Conservation (phyloP, 2,113 vertebrate genomes). For the Pithys albifrons region DNA sequence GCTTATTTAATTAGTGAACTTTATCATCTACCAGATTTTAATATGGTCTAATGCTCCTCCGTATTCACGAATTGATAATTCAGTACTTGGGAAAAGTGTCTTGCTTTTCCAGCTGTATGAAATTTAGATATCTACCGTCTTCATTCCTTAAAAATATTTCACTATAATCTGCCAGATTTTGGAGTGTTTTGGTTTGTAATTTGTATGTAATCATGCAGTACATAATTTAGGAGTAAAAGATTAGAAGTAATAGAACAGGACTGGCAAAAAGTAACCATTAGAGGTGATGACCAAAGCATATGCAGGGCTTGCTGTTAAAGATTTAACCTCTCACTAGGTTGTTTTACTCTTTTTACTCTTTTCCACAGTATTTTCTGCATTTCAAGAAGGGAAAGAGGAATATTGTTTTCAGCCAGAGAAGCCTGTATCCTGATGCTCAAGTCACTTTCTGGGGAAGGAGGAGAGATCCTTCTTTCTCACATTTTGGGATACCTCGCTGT, state of each 20-base stretch:
- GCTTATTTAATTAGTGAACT: neutral
- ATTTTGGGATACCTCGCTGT: neutral
- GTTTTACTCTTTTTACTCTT: neutral
- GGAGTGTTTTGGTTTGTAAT: neutral
- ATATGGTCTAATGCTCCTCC: neutral
- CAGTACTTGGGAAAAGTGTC: neutral
- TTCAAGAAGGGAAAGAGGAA: neutral
- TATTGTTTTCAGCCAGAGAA: neutral
- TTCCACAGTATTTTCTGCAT: neutral
- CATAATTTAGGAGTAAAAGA: neutral
- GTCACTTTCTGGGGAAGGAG: neutral
- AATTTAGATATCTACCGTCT: neutral
- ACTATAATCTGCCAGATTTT: neutral
- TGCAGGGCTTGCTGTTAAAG: accelerated
- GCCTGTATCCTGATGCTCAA: neutral
- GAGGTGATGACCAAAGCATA: neutral
- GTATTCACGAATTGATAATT: neutral
- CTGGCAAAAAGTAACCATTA: neutral
- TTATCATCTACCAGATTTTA: neutral
- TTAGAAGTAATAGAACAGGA: neutral
- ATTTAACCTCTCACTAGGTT: neutral
- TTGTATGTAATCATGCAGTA: neutral
- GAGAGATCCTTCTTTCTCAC: neutral
- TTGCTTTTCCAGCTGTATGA: neutral
- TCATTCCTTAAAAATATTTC: neutral